Conservation (phyloP, 2,888 invertebrate species). For the Nematopogon swammerdamellus region DNA sequence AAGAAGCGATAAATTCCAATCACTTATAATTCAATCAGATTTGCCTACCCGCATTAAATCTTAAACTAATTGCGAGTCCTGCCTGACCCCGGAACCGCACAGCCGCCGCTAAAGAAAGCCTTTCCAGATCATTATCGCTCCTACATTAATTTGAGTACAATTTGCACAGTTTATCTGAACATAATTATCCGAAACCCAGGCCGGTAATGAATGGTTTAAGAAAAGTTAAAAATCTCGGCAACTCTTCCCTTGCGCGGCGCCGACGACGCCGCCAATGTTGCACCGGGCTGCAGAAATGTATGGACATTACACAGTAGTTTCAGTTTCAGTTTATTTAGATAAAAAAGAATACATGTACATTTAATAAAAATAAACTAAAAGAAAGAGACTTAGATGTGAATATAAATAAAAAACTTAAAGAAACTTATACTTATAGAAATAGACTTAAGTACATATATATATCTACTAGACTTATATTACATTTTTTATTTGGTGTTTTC, state of each 20-base stretch:
- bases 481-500: too few relatives aligned
- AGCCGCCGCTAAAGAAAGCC: background rate
- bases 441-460: too few relatives aligned
- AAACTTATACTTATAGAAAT: too few relatives aligned
- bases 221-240: background rate
- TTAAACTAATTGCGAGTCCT: background rate
- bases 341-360: too few relatives aligned
- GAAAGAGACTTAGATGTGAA: too few relatives aligned
- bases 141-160: conserved; percentile 45
- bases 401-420: too few relatives aligned
- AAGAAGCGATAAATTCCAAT: background rate
- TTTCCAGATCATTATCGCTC: conserved; percentile 7
- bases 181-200: conserved; percentile 48
- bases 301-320: too few relatives aligned
- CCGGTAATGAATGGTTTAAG: conserved; percentile 41
- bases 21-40: background rate
- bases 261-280: background rate
- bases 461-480: too few relatives aligned
- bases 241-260: background rate
- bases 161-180: conserved; percentile 51
- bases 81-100: background rate
- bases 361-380: too few relatives aligned
- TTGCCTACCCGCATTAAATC: background rate
- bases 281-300: background rate
- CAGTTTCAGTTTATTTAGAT: too few relatives aligned